Base-by-base conservation (phyloP, 2,797 vertebrate genomes). In the Darevskia nairensis region DNA sequence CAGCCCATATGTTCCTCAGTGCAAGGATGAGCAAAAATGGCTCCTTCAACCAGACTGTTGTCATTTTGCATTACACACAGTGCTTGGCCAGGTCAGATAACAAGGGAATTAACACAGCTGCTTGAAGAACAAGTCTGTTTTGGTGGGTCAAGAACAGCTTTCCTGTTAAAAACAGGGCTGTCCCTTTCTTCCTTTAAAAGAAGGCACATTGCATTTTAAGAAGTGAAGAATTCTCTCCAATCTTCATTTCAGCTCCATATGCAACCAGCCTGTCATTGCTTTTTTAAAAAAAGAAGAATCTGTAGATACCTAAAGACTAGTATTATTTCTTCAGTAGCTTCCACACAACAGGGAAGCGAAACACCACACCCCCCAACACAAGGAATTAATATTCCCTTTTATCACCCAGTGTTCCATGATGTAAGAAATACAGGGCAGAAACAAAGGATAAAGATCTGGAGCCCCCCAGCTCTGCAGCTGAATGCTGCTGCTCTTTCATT, bases 21-120 rank as follows among this genome's bases (percentile, higher is more conserved):
- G 1, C 19, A 5, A 91, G 27, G 74, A 80, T 71, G 55, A 93
- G 72, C 17, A 1, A 76, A 91, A 91, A 90, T 80, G 13, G 32
- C 76, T 86, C 89, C 94, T 93, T 90, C 86, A 94, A 88, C 71
- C 88, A 91, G 82, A 87, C 64, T 15, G 61, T 10, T 89, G 89
- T 84, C 89, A 83, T 89, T 89, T 55, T 89, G 83, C 74, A 90
- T 89, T 87, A 91, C 50, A 89, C 23, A 89, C 17, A 8, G 15
- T 91, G 82, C 87, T 82, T 72, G 21, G 32, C 66, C 72, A 89
- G 81, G 86, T 87, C 75, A 90, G 75, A 82, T 39, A 81, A 92
- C 64, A 90, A 86, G 3, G 5, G 78, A 92, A 92, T 88, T 86
- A 87, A 69, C 78, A 44, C 82, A 85, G 68, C 66, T 89, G 83